Evolutionary conservation across 1,140 invertebrate species (phyloP), one percentile per base, ranked within the genome.

Genomic region (Camponotus floridanus): DNA sequence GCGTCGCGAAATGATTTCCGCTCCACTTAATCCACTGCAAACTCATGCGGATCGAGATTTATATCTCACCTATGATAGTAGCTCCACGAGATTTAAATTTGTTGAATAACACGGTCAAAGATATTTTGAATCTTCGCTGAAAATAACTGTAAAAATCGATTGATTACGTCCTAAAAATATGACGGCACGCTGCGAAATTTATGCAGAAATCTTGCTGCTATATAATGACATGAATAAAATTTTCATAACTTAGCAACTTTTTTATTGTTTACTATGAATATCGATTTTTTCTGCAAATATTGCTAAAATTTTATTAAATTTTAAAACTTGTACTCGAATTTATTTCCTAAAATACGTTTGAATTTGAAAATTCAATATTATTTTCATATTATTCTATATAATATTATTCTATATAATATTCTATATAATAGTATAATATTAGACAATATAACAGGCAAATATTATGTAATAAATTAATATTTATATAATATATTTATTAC

Each of bases 1-100:
- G 55, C 55, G 79, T 83, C 79, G 79, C 79, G 55, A 83, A 83
- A 83, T 83, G 55, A 83, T 83, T 83, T 83, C 57, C 67, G 68
- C 79, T 83, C 68, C 79, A 83, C 79, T 83, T 83, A 83, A 83
- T 83, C 79, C 55, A 15, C 48, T 51, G 48, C 48, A 83, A 83
- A 83, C 79, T 74, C 68, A 48, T 73, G 79, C 31, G 68, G 55
- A 74, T 61, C 79, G 68, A 36, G 79, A 83, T 83, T 83, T 83
- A 74, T 74, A 74, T 73, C 55, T 59, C 55, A 39, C 45, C 39
- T 70, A 42, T 55, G 45, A 18, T 45, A 42, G 55, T 51, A 33
- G 42, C 68, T 3, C 1, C 15, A 26, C 68, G 51, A 33, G 61
- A 74, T 83, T 83, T 83, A 61, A 61, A 83, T 74, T 74, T 57